phyloP scores from a whole-genome alignment of 2,888 invertebrate genomes.

The Drosophila neonasuta region DNA sequence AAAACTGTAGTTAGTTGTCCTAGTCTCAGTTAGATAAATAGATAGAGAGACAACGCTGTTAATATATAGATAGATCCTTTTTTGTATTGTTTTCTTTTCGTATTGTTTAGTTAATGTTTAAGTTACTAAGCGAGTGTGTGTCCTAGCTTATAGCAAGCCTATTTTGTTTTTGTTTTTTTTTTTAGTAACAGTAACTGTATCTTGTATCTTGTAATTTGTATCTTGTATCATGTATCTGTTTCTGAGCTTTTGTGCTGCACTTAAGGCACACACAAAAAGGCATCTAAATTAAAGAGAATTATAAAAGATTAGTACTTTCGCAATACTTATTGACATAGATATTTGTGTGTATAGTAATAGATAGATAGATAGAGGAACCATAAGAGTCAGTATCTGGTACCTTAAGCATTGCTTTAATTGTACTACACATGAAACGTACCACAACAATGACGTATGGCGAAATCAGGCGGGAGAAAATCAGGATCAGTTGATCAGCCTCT shows the following conservation, averaged over 20 bases:
- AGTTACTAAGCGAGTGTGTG: conserved; percentile 65
- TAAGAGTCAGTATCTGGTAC: conserved; percentile 37
- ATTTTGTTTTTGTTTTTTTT: conserved; percentile 25
- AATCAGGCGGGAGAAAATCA: conserved; percentile 10
- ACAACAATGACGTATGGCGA: conserved; percentile 33
- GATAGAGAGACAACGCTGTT: conserved; percentile 52
- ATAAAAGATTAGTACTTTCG: conserved; percentile 65
- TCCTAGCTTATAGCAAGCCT: conserved; percentile 69
- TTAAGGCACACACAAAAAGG: conserved; percentile 63
- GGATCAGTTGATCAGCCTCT: conserved; percentile 9
- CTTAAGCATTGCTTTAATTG: conserved; percentile 42
- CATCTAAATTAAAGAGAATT: conserved; percentile 80
- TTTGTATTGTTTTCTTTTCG: background rate
- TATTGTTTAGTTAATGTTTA: conserved; percentile 29
- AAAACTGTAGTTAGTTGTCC: conserved; percentile 61
- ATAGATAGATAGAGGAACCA: conserved; percentile 12
- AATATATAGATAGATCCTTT: conserved; percentile 36
- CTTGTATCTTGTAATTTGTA: conserved; percentile 46
- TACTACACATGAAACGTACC: conserved; percentile 35
- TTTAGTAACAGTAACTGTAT: conserved; percentile 43
- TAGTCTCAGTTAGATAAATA: conserved; percentile 36
- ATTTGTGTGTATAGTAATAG: conserved; percentile 9
- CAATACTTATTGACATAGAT: conserved; percentile 29
- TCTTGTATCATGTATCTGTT: conserved; percentile 31
- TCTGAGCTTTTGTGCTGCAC: conserved; percentile 60